Evolutionary conservation across 2,797 vertebrate species (phyloP).

Genomic region (Pantherophis alleghaniensis): DNA sequence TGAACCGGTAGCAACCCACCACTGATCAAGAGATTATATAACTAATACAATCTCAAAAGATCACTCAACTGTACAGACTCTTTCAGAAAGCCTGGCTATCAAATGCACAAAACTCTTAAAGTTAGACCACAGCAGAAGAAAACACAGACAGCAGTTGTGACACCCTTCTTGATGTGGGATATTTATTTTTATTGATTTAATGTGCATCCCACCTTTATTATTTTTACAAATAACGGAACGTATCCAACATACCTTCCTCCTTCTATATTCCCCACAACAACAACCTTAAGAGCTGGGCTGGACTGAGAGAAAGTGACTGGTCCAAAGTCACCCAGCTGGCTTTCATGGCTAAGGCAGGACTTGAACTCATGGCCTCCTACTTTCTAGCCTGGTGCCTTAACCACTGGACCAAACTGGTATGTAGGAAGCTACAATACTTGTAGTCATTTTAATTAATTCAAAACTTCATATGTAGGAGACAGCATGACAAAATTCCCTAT

Average conservation of each 20-base stretch:
- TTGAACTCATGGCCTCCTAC: not conserved
- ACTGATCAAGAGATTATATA: not conserved
- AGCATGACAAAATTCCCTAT: not conserved
- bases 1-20: too few species aligned
- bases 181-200: not conserved
- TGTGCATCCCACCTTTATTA: not conserved
- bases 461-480: not conserved
- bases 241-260: not conserved
- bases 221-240: not conserved
- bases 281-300: not conserved
- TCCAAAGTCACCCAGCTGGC: not conserved
- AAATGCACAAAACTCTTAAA: not conserved
- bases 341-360: not conserved
- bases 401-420: not conserved
- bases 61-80: not conserved
- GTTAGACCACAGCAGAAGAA: not conserved
- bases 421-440: not conserved
- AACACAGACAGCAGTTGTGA: not conserved
- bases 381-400: not conserved
- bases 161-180: not conserved
- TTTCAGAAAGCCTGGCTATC: not conserved
- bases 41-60: not conserved
- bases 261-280: not conserved
- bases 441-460: not conserved
- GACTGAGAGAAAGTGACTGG: not conserved